Base-by-base conservation (phyloP, 2,888 invertebrate species). In the Drosophila pseudotakahashii region DNA sequence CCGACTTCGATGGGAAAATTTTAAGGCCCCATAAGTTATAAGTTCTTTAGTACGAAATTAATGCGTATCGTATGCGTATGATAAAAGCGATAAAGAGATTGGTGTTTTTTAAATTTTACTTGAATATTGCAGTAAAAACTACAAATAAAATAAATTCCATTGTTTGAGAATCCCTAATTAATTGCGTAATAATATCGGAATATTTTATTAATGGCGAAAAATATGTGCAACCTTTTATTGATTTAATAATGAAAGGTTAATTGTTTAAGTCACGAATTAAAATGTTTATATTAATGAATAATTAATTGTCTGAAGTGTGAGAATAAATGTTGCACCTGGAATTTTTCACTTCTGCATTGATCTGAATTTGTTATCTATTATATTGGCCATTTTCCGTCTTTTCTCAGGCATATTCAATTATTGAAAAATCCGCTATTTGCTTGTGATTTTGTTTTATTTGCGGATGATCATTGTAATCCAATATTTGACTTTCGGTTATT, bases 51-150 rank as follows among this genome's bases (percentile, higher is more conserved):
- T 36, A 45, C 14, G 39, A 16, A 47, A 53, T 66, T 66, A 66
- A 66, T 66, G 45, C 52, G 45, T 34, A 66, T 41, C 45, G 66
- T n/a, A n/a, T n/a, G n/a, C n/a, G n/a, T n/a, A 51, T 45, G 63
- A 63, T 37, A 30, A 30, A 19, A 26, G 7, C 7, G 41, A 5
- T n/a, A 7, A 13, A 16, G 19, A 14, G 11, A 3, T 10, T 7
- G 11, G 14, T 30, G n/a, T 30, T n/a, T 1, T 1, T 13, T 11
- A 13, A 44, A n/a, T 45, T 11, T 14, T 5, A 10, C 45, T 30
- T n/a, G n/a, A 45, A 10, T 45, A n/a, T 10, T 23, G n/a, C 14
- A 3, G 6, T 26, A 6, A 26, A 26, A 26, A 26, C 26, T 4
- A 26, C 26, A 26, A 26, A 1, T 26, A 26, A 26, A 6, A 26